Conservation (phyloP, 1,140 invertebrate species). For the Zophobas atratus region DNA sequence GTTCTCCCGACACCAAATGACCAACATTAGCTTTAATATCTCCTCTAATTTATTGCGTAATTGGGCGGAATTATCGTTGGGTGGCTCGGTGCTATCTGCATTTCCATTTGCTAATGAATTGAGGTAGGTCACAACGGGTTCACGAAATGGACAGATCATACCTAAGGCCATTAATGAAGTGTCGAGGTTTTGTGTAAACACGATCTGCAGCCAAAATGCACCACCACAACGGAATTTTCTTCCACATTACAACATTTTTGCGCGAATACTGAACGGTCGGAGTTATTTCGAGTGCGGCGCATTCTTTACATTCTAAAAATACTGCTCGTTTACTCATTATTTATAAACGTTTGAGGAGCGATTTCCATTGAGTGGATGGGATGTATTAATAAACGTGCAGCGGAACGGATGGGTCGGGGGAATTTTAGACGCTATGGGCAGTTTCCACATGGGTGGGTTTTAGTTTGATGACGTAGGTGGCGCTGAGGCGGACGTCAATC, state of each 20-base stretch:
- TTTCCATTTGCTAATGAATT: conserved; percentile 20
- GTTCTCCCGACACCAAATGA: conserved; percentile 85
- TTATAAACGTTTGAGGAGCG: conserved; percentile 17
- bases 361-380: not conserved
- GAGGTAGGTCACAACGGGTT: not conserved
- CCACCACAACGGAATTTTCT: not conserved
- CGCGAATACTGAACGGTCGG: conserved; percentile 22
- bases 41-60: conserved; percentile 77
- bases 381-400: conserved; percentile 14
- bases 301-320: conserved; percentile 26
- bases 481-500: too few relatives aligned
- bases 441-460: too few relatives aligned
- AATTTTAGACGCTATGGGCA: not conserved
- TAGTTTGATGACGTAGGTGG: too few relatives aligned
- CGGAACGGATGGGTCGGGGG: not conserved
- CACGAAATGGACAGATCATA: conserved; percentile 16
- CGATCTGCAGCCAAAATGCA: not conserved
- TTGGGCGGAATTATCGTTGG: conserved; percentile 15
- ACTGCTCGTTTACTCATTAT: conserved; percentile 36
- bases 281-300: conserved; percentile 21
- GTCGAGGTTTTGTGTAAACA: not conserved
- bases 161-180: conserved; percentile 19
- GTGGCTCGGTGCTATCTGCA: not conserved
- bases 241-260: conserved; percentile 6
- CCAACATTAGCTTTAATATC: conserved; percentile 83